Evolutionary conservation across 2,888 invertebrate species (phyloP).

Genomic region (Branchellion lobata): DNA sequence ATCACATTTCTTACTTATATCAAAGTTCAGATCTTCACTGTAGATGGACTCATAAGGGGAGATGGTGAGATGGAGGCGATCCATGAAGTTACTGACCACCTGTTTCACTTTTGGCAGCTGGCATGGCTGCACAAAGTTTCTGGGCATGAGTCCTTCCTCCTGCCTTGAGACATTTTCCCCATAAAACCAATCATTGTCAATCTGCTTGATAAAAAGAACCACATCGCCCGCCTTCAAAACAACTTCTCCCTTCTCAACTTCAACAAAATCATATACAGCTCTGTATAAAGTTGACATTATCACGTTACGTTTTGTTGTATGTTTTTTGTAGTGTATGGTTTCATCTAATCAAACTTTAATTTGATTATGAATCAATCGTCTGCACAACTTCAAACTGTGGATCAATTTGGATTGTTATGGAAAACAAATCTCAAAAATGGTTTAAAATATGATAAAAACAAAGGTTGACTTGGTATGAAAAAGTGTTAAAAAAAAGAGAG

Average conservation of each 20-base stretch:
- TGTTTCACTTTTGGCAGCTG: neutral
- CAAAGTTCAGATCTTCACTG: neutral
- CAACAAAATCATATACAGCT: neutral
- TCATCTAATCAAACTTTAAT: no score
- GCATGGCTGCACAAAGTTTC: neutral
- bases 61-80: neutral
- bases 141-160: neutral
- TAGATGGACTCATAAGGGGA: neutral
- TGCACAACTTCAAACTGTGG: no score
- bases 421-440: no score
- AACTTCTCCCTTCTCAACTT: neutral
- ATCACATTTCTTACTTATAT: no score
- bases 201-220: neutral
- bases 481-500: no score
- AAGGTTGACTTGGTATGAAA: no score
- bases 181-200: conserved; percentile 11
- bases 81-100: neutral
- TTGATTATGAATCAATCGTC: no score
- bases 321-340: no score
- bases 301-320: no score
- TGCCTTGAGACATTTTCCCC: neutral
- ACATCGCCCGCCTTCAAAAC: neutral
- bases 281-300: neutral
- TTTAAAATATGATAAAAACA: no score
- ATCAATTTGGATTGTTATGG: no score